phyloP scores from a whole-genome alignment of 2,888 invertebrate species.

The Harpagoxenus sublaevis region DNA sequence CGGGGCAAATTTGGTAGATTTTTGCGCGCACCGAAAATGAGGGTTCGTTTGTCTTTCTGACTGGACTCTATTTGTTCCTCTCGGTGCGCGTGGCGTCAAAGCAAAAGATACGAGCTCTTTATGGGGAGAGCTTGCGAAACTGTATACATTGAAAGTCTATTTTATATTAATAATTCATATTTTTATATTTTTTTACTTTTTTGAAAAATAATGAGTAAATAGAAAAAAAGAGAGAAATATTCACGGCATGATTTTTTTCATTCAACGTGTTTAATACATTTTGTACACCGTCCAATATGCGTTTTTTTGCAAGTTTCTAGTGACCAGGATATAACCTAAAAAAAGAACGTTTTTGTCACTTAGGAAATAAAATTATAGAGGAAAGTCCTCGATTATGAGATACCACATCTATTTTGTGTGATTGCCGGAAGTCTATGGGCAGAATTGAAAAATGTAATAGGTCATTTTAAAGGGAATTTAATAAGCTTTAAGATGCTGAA shows the following conservation, averaged over 20 bases:
- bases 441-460: too few species aligned
- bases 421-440: too few species aligned
- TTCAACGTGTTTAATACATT: neutral
- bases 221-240: neutral
- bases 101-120: neutral
- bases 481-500: too few species aligned
- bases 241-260: neutral
- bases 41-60: slow-evolving; percentile 35
- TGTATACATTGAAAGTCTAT: neutral
- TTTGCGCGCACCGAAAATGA: slow-evolving; percentile 16
- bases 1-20: slow-evolving; percentile 37
- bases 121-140: neutral
- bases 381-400: too few species aligned
- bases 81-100: neutral
- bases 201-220: neutral
- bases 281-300: neutral
- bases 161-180: neutral
- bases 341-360: too few species aligned
- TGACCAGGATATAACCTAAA: too few species aligned
- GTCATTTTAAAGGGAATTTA: too few species aligned
- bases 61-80: slow-evolving; percentile 23
- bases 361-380: too few species aligned
- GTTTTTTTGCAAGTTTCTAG: too few species aligned
- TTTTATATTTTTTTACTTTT: neutral
- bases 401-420: too few species aligned